These are phyloP conservation scores for Lepidonotus clava DNA, from an alignment of 2,888 invertebrate species.

Conservation along the genomic window DNA sequence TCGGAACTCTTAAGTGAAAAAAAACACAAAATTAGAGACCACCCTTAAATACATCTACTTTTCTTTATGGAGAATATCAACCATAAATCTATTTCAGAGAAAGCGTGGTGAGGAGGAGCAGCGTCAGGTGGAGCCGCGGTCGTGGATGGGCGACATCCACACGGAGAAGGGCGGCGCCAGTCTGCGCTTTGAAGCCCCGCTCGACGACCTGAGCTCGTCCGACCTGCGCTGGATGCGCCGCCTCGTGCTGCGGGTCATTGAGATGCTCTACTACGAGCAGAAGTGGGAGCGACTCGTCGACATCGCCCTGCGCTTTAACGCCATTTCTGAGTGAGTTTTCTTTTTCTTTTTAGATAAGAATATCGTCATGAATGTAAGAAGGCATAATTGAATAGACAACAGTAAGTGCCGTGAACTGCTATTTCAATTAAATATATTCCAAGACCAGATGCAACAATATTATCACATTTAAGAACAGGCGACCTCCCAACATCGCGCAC, in stretches of 20 bases:
- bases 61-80: no score
- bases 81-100: conserved; percentile 4
- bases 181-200: conserved; percentile 76
- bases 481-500: no score
- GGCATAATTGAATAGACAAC: no score
- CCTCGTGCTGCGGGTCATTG: conserved; percentile 74
- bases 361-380: no score
- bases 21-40: no score
- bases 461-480: no score
- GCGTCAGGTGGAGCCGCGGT: conserved; percentile 68
- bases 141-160: conserved; percentile 72
- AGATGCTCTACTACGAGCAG: conserved; percentile 76
- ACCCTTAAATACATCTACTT: no score
- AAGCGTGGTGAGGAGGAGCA: conserved; percentile 56
- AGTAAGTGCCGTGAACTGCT: no score
- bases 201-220: conserved; percentile 75
- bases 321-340: conserved; percentile 75
- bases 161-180: conserved; percentile 77
- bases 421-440: no score
- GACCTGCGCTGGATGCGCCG: conserved; percentile 75
- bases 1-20: no score
- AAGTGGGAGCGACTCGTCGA: conserved; percentile 80
- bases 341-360: no score
- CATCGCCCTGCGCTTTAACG: conserved; percentile 78
- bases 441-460: no score